Conservation (phyloP, 2,113 vertebrate species). For the Seriola aureovittata region DNA sequence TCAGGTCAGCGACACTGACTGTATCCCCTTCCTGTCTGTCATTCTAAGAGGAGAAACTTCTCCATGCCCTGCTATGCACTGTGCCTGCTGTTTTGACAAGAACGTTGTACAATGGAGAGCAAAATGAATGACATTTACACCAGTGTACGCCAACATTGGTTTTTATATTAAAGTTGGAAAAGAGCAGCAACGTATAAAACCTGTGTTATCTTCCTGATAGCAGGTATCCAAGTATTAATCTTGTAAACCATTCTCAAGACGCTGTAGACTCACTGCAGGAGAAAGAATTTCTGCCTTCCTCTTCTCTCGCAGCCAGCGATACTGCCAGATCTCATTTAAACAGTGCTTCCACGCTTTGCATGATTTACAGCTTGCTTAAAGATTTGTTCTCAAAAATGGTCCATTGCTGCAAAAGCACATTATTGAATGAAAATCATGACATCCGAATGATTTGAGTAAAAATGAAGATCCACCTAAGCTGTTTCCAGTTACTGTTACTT, state of each 20-base stretch:
- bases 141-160: background rate
- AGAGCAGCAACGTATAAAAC: conserved; percentile 3
- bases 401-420: background rate
- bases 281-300: background rate
- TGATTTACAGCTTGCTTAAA: background rate
- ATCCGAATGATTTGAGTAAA: background rate
- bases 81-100: conserved; percentile 21
- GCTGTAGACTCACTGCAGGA: background rate
- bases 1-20: conserved; percentile 23
- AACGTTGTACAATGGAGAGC: background rate
- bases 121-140: conserved; percentile 27
- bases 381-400: background rate
- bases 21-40: conserved; percentile 2
- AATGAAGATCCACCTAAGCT: no score
- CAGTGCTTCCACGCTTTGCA: background rate
- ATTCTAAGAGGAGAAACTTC: conserved; percentile 22
- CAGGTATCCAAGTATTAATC: conserved; percentile 9
- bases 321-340: background rate
- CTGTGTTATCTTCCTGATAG: conserved; percentile 2
- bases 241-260: conserved; percentile 18
- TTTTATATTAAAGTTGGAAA: conserved; percentile 6
- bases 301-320: background rate
- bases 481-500: background rate
- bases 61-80: background rate
- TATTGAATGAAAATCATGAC: background rate